Percentiles rank a stretch among this genome's conserved stretches.
Evolutionary conservation across 2,797 vertebrate species (phyloP).

Genomic region (Neostethus bicornis): DNA sequence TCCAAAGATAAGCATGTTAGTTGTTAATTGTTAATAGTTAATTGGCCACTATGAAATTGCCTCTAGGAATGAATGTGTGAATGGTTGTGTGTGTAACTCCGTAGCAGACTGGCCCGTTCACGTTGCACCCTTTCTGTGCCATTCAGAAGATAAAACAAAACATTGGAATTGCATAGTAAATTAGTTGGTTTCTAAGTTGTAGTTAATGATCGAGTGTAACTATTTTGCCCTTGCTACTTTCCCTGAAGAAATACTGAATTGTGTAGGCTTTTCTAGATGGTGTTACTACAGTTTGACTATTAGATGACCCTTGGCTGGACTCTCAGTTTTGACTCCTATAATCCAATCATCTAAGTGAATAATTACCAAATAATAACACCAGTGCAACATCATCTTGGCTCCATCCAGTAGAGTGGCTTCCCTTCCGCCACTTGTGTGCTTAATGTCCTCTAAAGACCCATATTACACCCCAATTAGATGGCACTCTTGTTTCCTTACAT

Average conservation of each 20-base stretch:
- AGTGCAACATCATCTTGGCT: constrained; percentile 75
- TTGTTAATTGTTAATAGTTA: too few relatives aligned
- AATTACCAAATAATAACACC: constrained; percentile 80
- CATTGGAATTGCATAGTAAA: neutral
- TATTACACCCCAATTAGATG: constrained; percentile 89
- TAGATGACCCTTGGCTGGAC: constrained; percentile 74
- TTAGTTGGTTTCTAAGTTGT: neutral
- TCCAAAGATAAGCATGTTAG: too few relatives aligned
- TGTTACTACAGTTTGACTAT: constrained; percentile 41
- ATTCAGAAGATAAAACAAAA: too few relatives aligned
- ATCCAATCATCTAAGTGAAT: constrained; percentile 75
- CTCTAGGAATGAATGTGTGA: too few relatives aligned
- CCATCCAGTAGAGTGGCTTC: constrained; percentile 73
- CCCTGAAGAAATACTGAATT: neutral
- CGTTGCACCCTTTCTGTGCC: too few relatives aligned
- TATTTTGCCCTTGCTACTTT: neutral
- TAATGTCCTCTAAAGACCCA: constrained; percentile 90
- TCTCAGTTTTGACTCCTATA: constrained; percentile 69
- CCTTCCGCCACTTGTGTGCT: constrained; percentile 78
- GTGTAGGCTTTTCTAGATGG: constrained; percentile 13
- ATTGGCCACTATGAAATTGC: too few relatives aligned
- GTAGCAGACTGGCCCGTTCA: too few relatives aligned
- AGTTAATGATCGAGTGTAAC: too few relatives aligned
- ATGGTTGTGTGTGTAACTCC: too few relatives aligned
- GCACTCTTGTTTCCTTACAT: constrained; percentile 90